Conservation (phyloP, 2,113 vertebrate species). For the Rhea americana region DNA sequence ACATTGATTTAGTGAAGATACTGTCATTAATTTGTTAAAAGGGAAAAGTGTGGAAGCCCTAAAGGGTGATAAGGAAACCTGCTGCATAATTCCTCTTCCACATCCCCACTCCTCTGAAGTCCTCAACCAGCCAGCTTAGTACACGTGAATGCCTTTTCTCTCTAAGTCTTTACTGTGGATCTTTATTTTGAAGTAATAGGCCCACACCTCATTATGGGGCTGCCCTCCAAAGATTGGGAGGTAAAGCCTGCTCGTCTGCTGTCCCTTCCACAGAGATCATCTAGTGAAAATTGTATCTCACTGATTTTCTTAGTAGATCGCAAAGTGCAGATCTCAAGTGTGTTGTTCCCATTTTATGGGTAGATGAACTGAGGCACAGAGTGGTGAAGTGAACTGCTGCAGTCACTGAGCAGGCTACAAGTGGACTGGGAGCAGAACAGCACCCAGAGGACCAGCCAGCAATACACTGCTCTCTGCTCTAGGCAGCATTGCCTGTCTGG, state of each 20-base stretch:
- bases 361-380: neutral
- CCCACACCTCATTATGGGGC: no score
- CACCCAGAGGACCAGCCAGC: neutral
- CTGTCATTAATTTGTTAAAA: neutral
- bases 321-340: neutral
- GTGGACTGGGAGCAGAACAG: neutral
- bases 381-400: neutral
- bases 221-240: neutral
- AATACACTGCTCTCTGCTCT: neutral
- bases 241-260: neutral
- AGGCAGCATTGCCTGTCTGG: neutral
- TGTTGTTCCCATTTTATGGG: neutral
- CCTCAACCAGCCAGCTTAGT: neutral
- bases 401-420: neutral
- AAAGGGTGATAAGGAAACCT: neutral
- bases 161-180: neutral
- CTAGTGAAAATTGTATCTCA: neutral
- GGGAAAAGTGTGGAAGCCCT: neutral
- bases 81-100: neutral
- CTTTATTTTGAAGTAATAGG: no score
- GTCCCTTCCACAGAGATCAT: neutral
- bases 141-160: neutral
- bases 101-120: neutral
- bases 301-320: neutral
- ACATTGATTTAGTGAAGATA: neutral